A percentile compares a stretch with the other conserved stretches of the same genome.
These are phyloP conservation scores for Crossaster papposus DNA, from an alignment of 53 echinoderm and acorn worm genomes.

Conservation along the genomic window DNA sequence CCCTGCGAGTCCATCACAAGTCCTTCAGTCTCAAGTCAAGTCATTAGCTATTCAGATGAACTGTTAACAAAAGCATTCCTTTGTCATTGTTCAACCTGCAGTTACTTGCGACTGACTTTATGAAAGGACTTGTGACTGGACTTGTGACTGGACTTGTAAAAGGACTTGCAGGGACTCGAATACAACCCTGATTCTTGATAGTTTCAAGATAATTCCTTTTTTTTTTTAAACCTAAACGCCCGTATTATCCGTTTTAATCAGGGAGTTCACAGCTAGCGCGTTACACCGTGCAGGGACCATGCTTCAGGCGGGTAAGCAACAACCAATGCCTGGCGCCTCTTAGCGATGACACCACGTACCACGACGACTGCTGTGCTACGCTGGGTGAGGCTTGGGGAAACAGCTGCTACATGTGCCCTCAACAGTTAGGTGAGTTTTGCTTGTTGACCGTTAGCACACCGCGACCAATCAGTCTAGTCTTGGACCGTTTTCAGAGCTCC, in stretches of 20 bases:
- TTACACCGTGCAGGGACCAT: constrained; percentile 79
- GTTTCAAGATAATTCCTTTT: not conserved
- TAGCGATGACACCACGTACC: constrained; percentile 81
- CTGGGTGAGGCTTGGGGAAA: constrained; percentile 92
- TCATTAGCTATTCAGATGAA: no score
- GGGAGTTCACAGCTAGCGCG: constrained; percentile 70
- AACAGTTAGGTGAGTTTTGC: constrained; percentile 75
- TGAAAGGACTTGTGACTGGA: no score
- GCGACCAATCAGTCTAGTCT: no score
- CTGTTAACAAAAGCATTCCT: no score
- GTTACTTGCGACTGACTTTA: no score
- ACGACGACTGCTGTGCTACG: constrained; percentile 94
- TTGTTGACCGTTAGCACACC: not conserved
- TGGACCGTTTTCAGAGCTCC: no score
- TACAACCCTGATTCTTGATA: no score
- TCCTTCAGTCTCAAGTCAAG: no score
- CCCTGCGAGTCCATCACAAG: no score
- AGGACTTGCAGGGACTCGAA: no score
- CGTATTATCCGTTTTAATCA: not conserved
- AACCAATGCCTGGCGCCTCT: constrained; percentile 85
- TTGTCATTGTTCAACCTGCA: no score
- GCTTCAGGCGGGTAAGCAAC: constrained; percentile 78
- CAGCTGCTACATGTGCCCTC: constrained; percentile 89
- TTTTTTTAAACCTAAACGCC: not conserved
- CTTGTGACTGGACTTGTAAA: no score